Evolutionary conservation across 2,113 vertebrate genomes (phyloP).

Genomic region (Cyanoliseus patagonus): DNA sequence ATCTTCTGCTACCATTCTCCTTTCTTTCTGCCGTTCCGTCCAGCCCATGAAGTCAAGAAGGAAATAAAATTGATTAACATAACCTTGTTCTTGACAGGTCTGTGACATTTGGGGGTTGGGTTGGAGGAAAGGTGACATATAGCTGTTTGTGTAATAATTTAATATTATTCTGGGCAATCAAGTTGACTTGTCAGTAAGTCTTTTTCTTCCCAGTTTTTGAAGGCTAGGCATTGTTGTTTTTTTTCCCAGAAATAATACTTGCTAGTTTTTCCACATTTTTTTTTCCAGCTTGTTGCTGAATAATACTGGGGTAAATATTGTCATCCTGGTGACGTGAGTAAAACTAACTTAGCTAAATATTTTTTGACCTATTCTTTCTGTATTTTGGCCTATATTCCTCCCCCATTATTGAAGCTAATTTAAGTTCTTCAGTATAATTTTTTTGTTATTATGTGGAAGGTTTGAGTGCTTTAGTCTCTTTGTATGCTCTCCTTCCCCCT

Average conservation of each 20-base stretch:
- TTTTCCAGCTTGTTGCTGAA: neutral
- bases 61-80: neutral
- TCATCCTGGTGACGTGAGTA: neutral
- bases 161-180: neutral
- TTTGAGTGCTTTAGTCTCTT: neutral
- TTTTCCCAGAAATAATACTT: neutral
- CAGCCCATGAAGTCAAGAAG: neutral
- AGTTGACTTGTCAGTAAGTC: neutral
- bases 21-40: neutral
- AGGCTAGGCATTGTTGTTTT: neutral
- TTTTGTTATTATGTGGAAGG: neutral
- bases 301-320: neutral
- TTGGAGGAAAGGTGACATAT: neutral
- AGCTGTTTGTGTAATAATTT: neutral
- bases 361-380: neutral
- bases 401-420: constrained; percentile 1
- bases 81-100: neutral
- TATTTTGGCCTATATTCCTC: constrained; percentile 12
- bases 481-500: neutral
- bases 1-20: neutral
- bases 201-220: neutral
- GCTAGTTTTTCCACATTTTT: neutral
- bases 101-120: neutral
- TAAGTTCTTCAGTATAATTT: neutral
- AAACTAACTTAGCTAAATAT: neutral